Conservation (phyloP, 23 tunicate genomes). For the Styela clava region DNA sequence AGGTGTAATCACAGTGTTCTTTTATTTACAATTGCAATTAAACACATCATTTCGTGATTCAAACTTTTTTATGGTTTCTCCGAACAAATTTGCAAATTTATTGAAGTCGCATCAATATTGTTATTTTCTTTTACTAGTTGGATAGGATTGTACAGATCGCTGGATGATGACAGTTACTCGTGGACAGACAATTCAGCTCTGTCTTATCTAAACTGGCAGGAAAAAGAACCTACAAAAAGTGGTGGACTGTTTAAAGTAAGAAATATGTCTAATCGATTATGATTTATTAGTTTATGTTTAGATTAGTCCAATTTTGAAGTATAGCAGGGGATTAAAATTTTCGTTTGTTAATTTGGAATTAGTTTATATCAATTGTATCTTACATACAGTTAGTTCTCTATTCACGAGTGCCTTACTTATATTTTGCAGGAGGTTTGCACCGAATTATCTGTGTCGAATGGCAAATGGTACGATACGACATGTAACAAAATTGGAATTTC, state of each 20-base stretch:
- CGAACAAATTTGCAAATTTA: too few relatives aligned
- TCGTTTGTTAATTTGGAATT: neutral
- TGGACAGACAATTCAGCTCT: conserved; percentile 23
- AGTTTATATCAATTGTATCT: too few relatives aligned
- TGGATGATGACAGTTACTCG: conserved; percentile 32
- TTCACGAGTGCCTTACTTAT: too few relatives aligned
- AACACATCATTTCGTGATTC: too few relatives aligned
- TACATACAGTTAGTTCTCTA: too few relatives aligned
- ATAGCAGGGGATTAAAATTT: too few relatives aligned
- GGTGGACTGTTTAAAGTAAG: conserved; percentile 45
- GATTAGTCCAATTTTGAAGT: too few relatives aligned
- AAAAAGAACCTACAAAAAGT: conserved; percentile 30
- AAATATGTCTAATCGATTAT: neutral
- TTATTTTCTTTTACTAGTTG: too few relatives aligned
- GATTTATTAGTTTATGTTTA: neutral
- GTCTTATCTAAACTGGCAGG: conserved; percentile 20
- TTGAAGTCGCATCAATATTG: too few relatives aligned
- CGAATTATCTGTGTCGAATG: conserved; percentile 40
- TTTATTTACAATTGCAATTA: too few relatives aligned
- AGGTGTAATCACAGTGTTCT: too few relatives aligned
- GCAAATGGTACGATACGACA: conserved; percentile 62
- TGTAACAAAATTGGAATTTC: conserved; percentile 76
- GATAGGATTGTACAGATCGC: conserved; percentile 65
- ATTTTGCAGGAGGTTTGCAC: conserved; percentile 64
- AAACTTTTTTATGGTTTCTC: too few relatives aligned